Conservation (phyloP, 2,797 vertebrate genomes). For the Squalus acanthias region DNA sequence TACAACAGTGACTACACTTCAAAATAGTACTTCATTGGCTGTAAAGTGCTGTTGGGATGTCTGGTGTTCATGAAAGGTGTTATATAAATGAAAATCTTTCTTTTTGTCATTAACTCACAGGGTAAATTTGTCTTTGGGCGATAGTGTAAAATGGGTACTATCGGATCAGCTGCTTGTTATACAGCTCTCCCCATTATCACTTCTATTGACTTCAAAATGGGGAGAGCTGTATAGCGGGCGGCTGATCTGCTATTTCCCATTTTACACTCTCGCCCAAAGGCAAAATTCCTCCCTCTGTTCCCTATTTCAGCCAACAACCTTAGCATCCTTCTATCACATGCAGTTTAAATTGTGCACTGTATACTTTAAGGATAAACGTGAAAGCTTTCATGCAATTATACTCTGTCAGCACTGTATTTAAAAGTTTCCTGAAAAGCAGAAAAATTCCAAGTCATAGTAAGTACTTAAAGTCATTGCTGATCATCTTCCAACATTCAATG, state of each 20-base stretch:
- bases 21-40: too few species aligned
- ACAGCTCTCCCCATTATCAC: neutral
- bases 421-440: neutral
- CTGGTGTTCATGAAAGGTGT: too few species aligned
- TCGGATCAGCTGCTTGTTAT: neutral
- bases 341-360: neutral
- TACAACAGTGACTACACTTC: too few species aligned
- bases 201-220: neutral
- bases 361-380: neutral
- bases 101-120: neutral
- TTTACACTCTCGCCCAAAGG: neutral
- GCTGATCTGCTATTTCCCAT: neutral
- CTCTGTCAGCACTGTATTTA: neutral
- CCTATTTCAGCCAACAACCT: neutral
- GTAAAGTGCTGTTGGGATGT: too few species aligned
- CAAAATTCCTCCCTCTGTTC: neutral
- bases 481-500: too few species aligned
- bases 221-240: neutral
- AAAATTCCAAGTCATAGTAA: neutral
- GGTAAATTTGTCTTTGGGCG: neutral
- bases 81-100: too few species aligned
- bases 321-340: neutral
- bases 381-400: neutral
- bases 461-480: neutral
- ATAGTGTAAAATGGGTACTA: neutral